Conservation (phyloP, 2,888 invertebrate genomes). For the Aricia artaxerxes region DNA sequence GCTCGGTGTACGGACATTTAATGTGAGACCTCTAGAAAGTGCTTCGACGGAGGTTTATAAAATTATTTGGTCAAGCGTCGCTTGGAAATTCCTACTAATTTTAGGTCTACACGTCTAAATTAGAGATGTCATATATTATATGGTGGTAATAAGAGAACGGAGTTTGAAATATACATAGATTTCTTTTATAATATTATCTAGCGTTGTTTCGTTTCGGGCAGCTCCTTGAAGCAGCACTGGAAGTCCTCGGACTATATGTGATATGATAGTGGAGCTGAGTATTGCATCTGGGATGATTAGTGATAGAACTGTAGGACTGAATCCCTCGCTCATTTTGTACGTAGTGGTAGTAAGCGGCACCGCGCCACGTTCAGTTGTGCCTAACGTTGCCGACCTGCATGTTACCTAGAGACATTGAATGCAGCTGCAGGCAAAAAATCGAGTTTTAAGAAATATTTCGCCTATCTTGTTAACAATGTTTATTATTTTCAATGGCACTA, state of each 20-base stretch:
- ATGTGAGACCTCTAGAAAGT: slow-evolving; percentile 67
- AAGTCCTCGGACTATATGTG: slow-evolving; percentile 28
- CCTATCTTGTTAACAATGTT: background rate
- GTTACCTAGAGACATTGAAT: slow-evolving; percentile 40
- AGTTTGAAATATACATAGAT: slow-evolving; percentile 23
- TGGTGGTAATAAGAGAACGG: slow-evolving; percentile 26
- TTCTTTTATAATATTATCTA: slow-evolving; percentile 12
- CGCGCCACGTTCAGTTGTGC: slow-evolving; percentile 73
- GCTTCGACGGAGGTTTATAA: slow-evolving; percentile 65
- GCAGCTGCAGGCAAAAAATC: background rate
- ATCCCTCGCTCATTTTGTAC: slow-evolving; percentile 71
- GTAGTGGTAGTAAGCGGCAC: slow-evolving; percentile 61
- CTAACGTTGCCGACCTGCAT: slow-evolving; percentile 56
- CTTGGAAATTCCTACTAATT: slow-evolving; percentile 67
- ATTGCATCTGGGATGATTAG: slow-evolving; percentile 32
- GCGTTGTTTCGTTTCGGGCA: slow-evolving; percentile 15
- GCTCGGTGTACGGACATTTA: slow-evolving; percentile 49
- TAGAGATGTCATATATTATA: slow-evolving; percentile 34
- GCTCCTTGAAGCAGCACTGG: slow-evolving; percentile 21
- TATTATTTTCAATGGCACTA: background rate
- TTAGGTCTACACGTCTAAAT: slow-evolving; percentile 56
- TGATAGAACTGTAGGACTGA: slow-evolving; percentile 61
- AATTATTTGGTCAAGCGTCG: slow-evolving; percentile 40
- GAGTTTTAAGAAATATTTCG: background rate
- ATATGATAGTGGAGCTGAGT: slow-evolving; percentile 26